These are phyloP conservation scores for Coilia nasus DNA, from an alignment of 2,797 vertebrate species.

Conservation along the genomic window DNA sequence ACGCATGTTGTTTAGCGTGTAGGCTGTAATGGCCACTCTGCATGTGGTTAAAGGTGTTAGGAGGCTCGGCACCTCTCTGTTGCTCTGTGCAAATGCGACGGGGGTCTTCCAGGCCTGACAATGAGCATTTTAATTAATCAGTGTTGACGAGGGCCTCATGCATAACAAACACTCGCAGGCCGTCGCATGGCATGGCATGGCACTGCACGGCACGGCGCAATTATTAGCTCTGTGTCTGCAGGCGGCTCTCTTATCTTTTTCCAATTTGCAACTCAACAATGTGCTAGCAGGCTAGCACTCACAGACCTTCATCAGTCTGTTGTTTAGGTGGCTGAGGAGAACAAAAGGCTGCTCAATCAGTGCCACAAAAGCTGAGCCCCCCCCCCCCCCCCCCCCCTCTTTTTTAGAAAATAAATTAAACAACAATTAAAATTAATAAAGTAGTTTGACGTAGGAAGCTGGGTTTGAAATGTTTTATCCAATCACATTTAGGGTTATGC, in stretches of 20 bases:
- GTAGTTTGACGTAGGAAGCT: neutral
- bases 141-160: conserved; percentile 18
- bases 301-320: neutral
- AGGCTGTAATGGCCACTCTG: neutral
- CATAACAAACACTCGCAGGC: conserved; percentile 12
- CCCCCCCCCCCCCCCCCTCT: too few species aligned
- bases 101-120: neutral
- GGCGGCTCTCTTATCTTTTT: conserved; percentile 18
- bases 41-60: neutral
- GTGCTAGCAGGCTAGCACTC: neutral
- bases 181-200: neutral
- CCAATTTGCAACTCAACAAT: conserved; percentile 11
- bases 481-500: neutral
- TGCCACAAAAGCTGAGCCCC: neutral
- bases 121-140: conserved; percentile 21
- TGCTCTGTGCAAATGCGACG: neutral
- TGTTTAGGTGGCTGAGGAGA: neutral
- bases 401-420: neutral
- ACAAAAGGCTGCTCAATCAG: conserved; percentile 12
- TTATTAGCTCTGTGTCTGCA: conserved; percentile 4
- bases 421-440: conserved; percentile 12
- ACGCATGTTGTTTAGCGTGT: neutral
- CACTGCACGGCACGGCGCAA: neutral
- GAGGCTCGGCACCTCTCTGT: neutral
- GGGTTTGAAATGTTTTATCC: neutral